phyloP scores from a whole-genome alignment of 1,140 invertebrate species.

The Drosophila erecta region DNA sequence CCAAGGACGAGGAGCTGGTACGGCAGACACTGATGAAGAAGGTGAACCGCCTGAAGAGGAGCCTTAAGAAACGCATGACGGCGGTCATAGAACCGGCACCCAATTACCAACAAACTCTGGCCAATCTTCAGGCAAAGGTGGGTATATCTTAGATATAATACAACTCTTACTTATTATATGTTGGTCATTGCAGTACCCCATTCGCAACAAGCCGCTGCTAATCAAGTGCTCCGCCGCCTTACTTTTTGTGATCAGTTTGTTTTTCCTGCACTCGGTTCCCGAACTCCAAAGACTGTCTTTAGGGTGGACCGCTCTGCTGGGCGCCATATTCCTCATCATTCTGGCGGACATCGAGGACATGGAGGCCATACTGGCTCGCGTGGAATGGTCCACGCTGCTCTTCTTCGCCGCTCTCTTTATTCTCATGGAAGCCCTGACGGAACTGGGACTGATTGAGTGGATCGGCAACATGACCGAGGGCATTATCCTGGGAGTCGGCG shows the following conservation, averaged over 20 bases:
- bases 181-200: slow-evolving; percentile 90
- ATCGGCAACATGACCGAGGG: slow-evolving; percentile 89
- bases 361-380: slow-evolving; percentile 91
- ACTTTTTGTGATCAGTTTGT: slow-evolving; percentile 90
- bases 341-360: slow-evolving; percentile 92
- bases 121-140: slow-evolving; percentile 91
- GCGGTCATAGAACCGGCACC: slow-evolving; percentile 88
- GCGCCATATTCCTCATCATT: slow-evolving; percentile 90
- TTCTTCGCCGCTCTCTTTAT: slow-evolving; percentile 96
- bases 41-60: slow-evolving; percentile 88
- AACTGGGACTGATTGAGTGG: slow-evolving; percentile 89
- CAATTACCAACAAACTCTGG: slow-evolving; percentile 89
- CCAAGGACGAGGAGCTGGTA: slow-evolving; percentile 93
- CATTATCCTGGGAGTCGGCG: slow-evolving; percentile 88
- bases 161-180: slow-evolving; percentile 11
- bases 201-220: slow-evolving; percentile 90
- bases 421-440: slow-evolving; percentile 93
- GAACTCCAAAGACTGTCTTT: slow-evolving; percentile 89
- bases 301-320: slow-evolving; percentile 94
- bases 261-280: slow-evolving; percentile 93
- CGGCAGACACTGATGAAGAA: slow-evolving; percentile 91
- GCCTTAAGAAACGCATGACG: slow-evolving; percentile 89
- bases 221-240: slow-evolving; percentile 90
- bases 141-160: background rate
- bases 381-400: slow-evolving; percentile 95